Percentiles rank a stretch among this genome's conserved stretches.
phyloP scores from a whole-genome alignment of 2,113 vertebrate genomes.

The Daphoenositta chrysoptera region DNA sequence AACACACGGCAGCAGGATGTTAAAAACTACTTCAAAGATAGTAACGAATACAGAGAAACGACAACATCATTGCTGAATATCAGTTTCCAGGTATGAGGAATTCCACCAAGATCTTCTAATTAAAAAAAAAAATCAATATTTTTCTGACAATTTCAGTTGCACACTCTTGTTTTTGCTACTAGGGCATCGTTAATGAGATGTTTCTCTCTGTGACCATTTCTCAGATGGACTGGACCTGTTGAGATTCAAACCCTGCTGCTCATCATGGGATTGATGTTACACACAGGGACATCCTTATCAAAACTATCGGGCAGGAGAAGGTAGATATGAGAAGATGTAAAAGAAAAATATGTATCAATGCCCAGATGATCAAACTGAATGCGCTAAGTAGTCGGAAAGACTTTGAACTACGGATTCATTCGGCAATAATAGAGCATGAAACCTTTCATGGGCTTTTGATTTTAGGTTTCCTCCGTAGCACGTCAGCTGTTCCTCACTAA shows the following conservation, averaged over 20 bases:
- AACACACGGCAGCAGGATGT: slow-evolving; percentile 38
- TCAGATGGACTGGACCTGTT: neutral
- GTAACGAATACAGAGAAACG: slow-evolving; percentile 23
- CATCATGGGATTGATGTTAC: neutral
- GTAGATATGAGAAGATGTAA: slow-evolving; percentile 38
- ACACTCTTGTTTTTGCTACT: neutral
- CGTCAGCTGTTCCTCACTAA: slow-evolving; percentile 69
- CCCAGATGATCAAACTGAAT: slow-evolving; percentile 80
- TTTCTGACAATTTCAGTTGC: slow-evolving; percentile 36
- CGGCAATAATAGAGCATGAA: slow-evolving; percentile 68
- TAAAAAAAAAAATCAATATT: neutral
- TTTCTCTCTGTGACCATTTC: neutral
- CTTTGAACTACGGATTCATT: slow-evolving; percentile 77
- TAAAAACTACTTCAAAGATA: slow-evolving; percentile 7
- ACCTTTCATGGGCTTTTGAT: slow-evolving; percentile 75
- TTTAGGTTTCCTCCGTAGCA: slow-evolving; percentile 71
- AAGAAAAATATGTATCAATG: slow-evolving; percentile 31
- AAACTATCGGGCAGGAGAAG: slow-evolving; percentile 32
- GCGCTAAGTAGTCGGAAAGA: slow-evolving; percentile 68
- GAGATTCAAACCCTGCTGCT: neutral
- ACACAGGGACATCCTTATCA: slow-evolving; percentile 1
- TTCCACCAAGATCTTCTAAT: slow-evolving; percentile 28
- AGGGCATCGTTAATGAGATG: neutral
- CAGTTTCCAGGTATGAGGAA: slow-evolving; percentile 26
- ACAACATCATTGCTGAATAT: slow-evolving; percentile 30